Evolutionary conservation across 2,113 vertebrate genomes (phyloP), one percentile per base, ranked within the genome.

Genomic region (Donacobius atricapilla): DNA sequence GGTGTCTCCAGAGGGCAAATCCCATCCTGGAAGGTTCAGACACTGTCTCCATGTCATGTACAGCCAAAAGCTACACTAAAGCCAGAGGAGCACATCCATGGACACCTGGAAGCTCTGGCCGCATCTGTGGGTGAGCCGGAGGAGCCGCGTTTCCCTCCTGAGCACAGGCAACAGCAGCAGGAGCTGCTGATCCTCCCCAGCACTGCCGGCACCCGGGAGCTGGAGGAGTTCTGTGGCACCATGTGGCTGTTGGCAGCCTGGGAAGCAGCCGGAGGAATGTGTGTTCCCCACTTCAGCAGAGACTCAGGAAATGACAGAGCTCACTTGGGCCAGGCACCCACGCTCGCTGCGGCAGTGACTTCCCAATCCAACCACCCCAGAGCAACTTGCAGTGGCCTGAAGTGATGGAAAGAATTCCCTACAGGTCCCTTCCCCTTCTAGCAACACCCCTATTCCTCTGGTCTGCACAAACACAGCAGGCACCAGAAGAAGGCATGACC

Each of bases 141-240:
- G 69, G 28, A 73, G 57, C 15, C 9, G 8, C 0, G 0, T 39
- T 51, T 39, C 47, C 44, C 22, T 75, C 40, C 70, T 0, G 1
- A 13, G 61, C 20, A 0, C 1, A 0, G 50, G 77, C 68, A 81
- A 2, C 1, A 2, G 27, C 54, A 80, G 33, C 1, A 2, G 78
- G 33, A 91, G 27, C 8, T 58, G 65, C 47, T 44, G 64, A 42
- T 48, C 77, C 60, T 83, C 56, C 90, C 4, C 4, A 42, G 65
- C 2, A 1, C 53, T 48, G 40, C 15, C 1, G 0, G 72, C 80
- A 80, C 28, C 6, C 10, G 27, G 47, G 37, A 76, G 48, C 45
- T 23, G 18, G 45, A 24, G 68, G 54, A 90, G 65, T 39, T 47
- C 17, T 8, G 45, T 8, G n/a, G 86, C 70, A 82, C 53, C 42